A percentile compares a stretch with the other conserved stretches of the same genome.
Conservation (phyloP, 1,140 invertebrate genomes). For the Acyrthosiphon pisum region DNA sequence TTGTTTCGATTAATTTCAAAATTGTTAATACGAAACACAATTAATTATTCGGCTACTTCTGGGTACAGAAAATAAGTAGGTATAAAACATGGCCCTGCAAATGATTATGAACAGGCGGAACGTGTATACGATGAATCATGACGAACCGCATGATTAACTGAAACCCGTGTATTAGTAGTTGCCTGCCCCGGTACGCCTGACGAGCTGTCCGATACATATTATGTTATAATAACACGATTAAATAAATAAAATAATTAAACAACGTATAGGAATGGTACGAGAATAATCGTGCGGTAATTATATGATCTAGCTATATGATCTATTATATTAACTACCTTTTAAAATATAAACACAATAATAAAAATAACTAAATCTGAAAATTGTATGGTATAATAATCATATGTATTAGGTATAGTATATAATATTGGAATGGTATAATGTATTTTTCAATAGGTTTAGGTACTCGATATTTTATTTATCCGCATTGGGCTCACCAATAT, state of each 20-base stretch:
- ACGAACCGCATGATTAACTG: background rate
- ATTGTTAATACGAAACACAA: background rate
- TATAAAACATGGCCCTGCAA: background rate
- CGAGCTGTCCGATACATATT: background rate
- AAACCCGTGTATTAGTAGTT: slow-evolving; percentile 30
- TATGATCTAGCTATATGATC: background rate
- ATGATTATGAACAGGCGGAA: background rate
- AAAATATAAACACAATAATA: background rate
- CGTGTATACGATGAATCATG: background rate
- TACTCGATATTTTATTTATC: background rate
- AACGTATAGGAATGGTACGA: background rate
- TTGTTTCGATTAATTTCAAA: slow-evolving; percentile 6
- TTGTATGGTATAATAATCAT: background rate
- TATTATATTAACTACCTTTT: background rate
- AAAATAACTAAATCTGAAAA: slow-evolving; percentile 13
- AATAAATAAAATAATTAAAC: background rate
- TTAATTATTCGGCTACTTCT: background rate
- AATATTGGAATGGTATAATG: background rate
- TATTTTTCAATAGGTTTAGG: background rate
- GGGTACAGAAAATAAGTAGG: background rate
- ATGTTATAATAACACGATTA: background rate
- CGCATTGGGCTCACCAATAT: background rate
- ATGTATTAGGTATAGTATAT: background rate
- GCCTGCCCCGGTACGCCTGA: slow-evolving; percentile 33
- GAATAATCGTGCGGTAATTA: background rate